Evolutionary conservation across 2,888 invertebrate species (phyloP).

Genomic region (Phortica okadai): DNA sequence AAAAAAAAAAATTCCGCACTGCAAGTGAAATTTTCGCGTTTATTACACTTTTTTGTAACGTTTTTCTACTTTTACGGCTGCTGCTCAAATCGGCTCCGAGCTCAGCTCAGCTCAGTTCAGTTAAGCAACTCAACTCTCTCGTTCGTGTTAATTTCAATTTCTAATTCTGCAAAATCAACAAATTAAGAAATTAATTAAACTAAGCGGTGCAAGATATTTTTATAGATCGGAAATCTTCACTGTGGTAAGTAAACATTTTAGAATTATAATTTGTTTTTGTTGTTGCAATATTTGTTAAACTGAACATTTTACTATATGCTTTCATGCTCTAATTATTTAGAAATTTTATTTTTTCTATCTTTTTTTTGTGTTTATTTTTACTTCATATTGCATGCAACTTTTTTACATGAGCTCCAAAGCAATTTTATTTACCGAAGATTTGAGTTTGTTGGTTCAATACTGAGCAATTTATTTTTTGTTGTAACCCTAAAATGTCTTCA

Average conservation of each 20-base stretch:
- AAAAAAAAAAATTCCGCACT: slow-evolving; percentile 32
- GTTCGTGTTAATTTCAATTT: slow-evolving; percentile 38
- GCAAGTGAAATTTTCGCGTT: slow-evolving; percentile 58
- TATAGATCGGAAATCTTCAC: slow-evolving; percentile 14
- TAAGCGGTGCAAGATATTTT: slow-evolving; percentile 45
- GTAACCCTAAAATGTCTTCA: too few relatives aligned
- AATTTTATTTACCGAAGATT: too few relatives aligned
- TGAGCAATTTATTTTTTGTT: too few relatives aligned
- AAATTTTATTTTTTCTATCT: slow-evolving; percentile 53
- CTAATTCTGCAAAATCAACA: slow-evolving; percentile 53
- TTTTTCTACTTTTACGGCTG: slow-evolving; percentile 4
- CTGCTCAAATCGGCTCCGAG: background rate
- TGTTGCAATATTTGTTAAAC: background rate
- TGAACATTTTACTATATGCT: slow-evolving; percentile 13
- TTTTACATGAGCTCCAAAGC: background rate
- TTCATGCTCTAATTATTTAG: slow-evolving; percentile 69
- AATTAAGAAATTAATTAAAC: slow-evolving; percentile 55
- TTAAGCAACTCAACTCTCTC: background rate
- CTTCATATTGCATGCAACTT: slow-evolving; percentile 52
- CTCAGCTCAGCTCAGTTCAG: background rate
- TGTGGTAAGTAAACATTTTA: slow-evolving; percentile 10
- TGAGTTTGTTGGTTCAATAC: too few relatives aligned
- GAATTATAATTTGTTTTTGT: background rate
- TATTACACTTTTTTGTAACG: slow-evolving; percentile 40
- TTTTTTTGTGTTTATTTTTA: slow-evolving; percentile 39